Percentiles rank a stretch among this genome's conserved stretches.
phyloP scores from a whole-genome alignment of 2,888 invertebrate genomes.

The Leucophora obtusa region DNA sequence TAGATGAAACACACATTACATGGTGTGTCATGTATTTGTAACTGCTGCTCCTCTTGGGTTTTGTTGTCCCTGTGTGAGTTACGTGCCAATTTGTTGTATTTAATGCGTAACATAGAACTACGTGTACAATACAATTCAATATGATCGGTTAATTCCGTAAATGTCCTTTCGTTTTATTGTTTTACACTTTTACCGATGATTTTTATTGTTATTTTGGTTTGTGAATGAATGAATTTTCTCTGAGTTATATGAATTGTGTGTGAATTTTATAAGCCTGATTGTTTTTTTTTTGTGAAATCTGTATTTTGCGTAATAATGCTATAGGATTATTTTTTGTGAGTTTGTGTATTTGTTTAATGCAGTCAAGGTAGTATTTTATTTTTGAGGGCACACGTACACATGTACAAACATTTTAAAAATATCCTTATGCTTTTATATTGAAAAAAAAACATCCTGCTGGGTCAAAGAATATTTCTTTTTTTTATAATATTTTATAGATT shows the following conservation, averaged over 20 bases:
- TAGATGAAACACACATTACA: neutral
- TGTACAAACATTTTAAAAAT: slow-evolving; percentile 7
- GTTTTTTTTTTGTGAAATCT: slow-evolving; percentile 9
- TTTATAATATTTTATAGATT: neutral
- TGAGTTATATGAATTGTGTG: neutral
- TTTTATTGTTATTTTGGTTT: slow-evolving; percentile 40
- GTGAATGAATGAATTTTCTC: neutral
- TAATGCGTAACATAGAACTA: slow-evolving; percentile 54
- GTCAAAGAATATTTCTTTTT: neutral
- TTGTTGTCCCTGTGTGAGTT: slow-evolving; percentile 36
- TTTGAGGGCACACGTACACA: slow-evolving; percentile 32
- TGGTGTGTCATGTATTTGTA: slow-evolving; percentile 13
- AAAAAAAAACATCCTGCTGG: slow-evolving; percentile 36
- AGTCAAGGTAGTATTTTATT: neutral
- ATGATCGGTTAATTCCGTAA: slow-evolving; percentile 59
- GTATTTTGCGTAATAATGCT: slow-evolving; percentile 34
- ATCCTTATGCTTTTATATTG: neutral
- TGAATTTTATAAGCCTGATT: neutral
- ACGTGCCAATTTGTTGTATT: slow-evolving; percentile 60
- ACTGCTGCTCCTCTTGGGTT: neutral
- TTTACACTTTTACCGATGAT: slow-evolving; percentile 4
- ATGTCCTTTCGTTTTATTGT: slow-evolving; percentile 38
- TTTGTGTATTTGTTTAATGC: neutral
- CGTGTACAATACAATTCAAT: slow-evolving; percentile 44
- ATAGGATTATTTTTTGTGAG: slow-evolving; percentile 4